Base-by-base conservation (phyloP, 2,888 invertebrate genomes). In the Sphaerophoria rueppellii region DNA sequence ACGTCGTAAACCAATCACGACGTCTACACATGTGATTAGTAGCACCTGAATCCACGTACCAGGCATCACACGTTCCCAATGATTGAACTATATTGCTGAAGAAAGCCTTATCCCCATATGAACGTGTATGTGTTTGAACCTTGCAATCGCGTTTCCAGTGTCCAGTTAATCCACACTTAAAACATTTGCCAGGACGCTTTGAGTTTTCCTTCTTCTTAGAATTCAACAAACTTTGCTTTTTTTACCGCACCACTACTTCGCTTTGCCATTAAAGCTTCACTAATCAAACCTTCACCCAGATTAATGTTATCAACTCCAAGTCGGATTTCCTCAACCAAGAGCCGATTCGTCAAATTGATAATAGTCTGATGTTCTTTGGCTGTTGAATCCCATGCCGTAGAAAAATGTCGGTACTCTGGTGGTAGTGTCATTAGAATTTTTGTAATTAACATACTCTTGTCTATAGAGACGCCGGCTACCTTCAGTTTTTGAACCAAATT, bases 31-130 rank as follows among this genome's bases (percentile, higher is more conserved):
- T 46, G 37, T 75, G 58, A 58, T 40, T 75, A 16, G 75, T 69
- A n/a, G 75, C 75, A 16, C 75, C 69, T 60, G 76, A 76, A 58
- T 76, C 58, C 6, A 76, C 46, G 40, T 48, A 76, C 65, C 55
- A 75, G 34, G 73, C 63, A 61, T 61, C 63, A 54, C 37, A 34
- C 2, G 37, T 65, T 52, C 65, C 65, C 65, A 52, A 35, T 34
- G 55, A 55, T 24, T 69, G 43, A 55, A 32, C 55, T 32, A 69
- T 69, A 16, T 65, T 50, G 50, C 50, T 35, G 9, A 65, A 50
- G 40, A 54, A 67, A 9, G 46, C 46, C 9, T 46, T 46, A 9
- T 9, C 46, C 9, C 46, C 46, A 12, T 12, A 4, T 40, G 40
- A 40, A 2, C 40, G 40, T 46, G 6, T 46, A 9, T 6, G 46